These are phyloP conservation scores for Scytalopus superciliaris DNA, from an alignment of 2,113 vertebrate genomes.

Conservation along the genomic window DNA sequence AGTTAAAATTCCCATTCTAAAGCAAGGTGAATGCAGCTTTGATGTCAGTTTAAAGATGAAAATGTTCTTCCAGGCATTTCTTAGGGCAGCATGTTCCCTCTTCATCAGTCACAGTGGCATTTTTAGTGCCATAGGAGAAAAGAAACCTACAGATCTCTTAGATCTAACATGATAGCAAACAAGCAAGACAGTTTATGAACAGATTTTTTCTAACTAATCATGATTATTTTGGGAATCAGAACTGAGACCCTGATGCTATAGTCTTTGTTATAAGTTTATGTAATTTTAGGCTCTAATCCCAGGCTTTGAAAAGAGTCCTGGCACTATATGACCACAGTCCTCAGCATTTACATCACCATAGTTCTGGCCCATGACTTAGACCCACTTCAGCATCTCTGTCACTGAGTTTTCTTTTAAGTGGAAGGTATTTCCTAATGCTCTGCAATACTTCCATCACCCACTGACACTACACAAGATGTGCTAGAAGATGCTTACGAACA, in stretches of 20 bases:
- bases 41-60: conserved; percentile 33
- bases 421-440: background rate
- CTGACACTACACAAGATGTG: background rate
- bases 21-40: conserved; percentile 64
- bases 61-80: conserved; percentile 45
- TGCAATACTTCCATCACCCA: background rate
- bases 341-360: background rate
- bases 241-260: background rate
- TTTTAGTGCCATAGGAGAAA: conserved; percentile 13
- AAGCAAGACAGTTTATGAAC: background rate
- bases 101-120: conserved; percentile 9
- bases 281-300: background rate
- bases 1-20: conserved; percentile 5
- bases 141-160: background rate
- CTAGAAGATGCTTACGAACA: background rate
- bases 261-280: background rate
- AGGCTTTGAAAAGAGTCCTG: background rate
- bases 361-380: background rate
- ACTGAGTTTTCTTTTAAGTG: background rate
- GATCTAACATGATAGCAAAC: background rate
- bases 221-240: background rate
- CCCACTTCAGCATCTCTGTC: background rate
- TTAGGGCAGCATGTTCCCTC: conserved; percentile 13
- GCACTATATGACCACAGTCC: background rate
- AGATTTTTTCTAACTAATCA: background rate